A percentile compares a stretch with the other conserved stretches of the same genome.
phyloP scores from a whole-genome alignment of 1,140 invertebrate species.

The Trypoxylus dichotomus region DNA sequence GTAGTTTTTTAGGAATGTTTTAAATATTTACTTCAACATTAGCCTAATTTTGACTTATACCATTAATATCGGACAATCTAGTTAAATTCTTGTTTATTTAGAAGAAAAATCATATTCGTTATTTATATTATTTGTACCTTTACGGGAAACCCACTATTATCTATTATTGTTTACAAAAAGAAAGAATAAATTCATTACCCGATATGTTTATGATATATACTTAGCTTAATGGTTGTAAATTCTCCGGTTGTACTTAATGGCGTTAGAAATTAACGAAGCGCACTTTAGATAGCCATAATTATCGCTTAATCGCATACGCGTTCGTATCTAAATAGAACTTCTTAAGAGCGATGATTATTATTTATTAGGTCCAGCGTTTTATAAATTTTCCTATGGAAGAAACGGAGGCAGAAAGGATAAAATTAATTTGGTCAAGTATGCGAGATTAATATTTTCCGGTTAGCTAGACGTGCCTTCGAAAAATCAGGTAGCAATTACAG shows the following conservation, averaged over 20 bases:
- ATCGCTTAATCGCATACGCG: background rate
- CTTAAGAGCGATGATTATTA: slow-evolving; percentile 21
- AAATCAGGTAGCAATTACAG: slow-evolving; percentile 29
- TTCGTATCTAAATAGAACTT: slow-evolving; percentile 3
- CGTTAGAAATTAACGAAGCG: slow-evolving; percentile 17
- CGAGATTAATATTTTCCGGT: slow-evolving; percentile 31
- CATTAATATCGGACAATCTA: too few relatives aligned
- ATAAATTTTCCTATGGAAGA: background rate
- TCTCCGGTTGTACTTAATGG: background rate
- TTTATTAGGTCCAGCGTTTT: background rate
- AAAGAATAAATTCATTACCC: background rate
- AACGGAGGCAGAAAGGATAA: background rate
- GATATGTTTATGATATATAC: background rate
- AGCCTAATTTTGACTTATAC: too few relatives aligned
- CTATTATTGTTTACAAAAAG: background rate
- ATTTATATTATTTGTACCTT: too few relatives aligned
- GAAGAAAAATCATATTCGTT: too few relatives aligned
- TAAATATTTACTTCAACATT: too few relatives aligned
- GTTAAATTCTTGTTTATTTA: too few relatives aligned
- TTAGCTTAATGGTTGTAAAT: slow-evolving; percentile 1
- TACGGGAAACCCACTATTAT: too few relatives aligned
- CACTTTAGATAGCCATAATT: slow-evolving; percentile 17
- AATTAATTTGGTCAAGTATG: slow-evolving; percentile 24
- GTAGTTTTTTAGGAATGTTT: too few relatives aligned
- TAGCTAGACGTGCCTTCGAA: slow-evolving; percentile 22